Base-by-base conservation (phyloP, 2,888 invertebrate species). In the Euspilapteryx auroguttella region DNA sequence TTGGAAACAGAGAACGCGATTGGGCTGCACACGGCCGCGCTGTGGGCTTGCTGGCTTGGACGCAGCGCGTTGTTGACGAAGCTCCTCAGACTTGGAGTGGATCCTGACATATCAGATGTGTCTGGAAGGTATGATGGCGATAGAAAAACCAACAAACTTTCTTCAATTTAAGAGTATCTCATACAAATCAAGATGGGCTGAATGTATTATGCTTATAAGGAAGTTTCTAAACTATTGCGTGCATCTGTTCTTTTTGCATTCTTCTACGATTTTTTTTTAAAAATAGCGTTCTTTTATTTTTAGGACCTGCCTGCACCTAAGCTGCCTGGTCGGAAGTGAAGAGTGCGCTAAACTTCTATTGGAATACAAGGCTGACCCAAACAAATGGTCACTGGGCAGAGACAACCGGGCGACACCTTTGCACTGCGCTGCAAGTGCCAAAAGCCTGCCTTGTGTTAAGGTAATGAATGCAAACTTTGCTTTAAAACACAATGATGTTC, bases 351-450 rank as follows among this genome's bases (percentile, higher is more conserved):
- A 80, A 44, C 63, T 87, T 21, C 64, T 94, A 25, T 54, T 94
- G 20, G 80, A 82, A 29, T 55, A 80, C 29, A 84, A 83, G 11
- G 86, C 87, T 1, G 78, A 82, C 42, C 81, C 88, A 1, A 82
- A 85, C 49, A 79, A 68, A 48, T 91, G 87, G 87, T 91, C 87
- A 59, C 78, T 62, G 25, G 69, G 69, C 12, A 78, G 75, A 34
- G 79, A 79, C 21, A 79, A 78, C 39, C 80, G 84, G 53, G 85
- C 85, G 31, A 85, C 89, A 30, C 85, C 90, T 1, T 57, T 90
- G 28, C 89, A 85, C 51, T 93, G 85, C 50, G 89, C 90, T 1
- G 87, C 89, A 1, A 82, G 81, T 34, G 78, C 79, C 7, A 83
- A 82, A 32, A 78, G 81, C 38, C 49, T 83, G n/a, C 48, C 62